A percentile compares a stretch with the other conserved stretches of the same genome.
phyloP scores from a whole-genome alignment of 2,113 vertebrate genomes.

The Apeltes quadracus region DNA sequence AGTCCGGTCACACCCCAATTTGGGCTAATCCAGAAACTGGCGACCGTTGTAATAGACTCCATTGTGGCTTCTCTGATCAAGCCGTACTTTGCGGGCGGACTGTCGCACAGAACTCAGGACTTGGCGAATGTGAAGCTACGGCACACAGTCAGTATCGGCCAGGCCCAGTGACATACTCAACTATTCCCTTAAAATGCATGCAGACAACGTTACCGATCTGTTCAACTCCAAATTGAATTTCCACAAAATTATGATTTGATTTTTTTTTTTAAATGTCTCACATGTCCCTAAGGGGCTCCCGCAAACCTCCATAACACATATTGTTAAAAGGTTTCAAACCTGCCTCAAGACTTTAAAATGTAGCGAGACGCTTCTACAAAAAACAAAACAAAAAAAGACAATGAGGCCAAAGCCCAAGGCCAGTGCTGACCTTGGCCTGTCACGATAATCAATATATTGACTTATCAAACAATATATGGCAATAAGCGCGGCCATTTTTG shows the following conservation, averaged over 20 bases:
- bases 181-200: background rate
- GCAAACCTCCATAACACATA: slow-evolving; percentile 33
- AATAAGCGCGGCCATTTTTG: no score
- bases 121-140: background rate
- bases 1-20: background rate
- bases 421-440: background rate
- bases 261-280: slow-evolving; percentile 29
- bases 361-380: slow-evolving; percentile 43
- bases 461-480: no score
- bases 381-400: background rate
- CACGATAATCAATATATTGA: no score
- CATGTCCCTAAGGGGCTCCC: slow-evolving; percentile 31
- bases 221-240: slow-evolving; percentile 13
- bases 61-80: background rate
- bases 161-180: background rate
- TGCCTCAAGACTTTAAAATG: slow-evolving; percentile 58
- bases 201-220: background rate
- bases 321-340: slow-evolving; percentile 28
- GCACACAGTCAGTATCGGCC: background rate
- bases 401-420: slow-evolving; percentile 23
- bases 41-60: background rate
- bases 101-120: background rate
- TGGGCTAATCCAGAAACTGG: background rate
- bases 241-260: slow-evolving; percentile 31
- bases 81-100: background rate